Percentiles rank a stretch among this genome's conserved stretches.
Evolutionary conservation across 1,140 invertebrate species (phyloP).

Genomic region (Fopius arisanus): DNA sequence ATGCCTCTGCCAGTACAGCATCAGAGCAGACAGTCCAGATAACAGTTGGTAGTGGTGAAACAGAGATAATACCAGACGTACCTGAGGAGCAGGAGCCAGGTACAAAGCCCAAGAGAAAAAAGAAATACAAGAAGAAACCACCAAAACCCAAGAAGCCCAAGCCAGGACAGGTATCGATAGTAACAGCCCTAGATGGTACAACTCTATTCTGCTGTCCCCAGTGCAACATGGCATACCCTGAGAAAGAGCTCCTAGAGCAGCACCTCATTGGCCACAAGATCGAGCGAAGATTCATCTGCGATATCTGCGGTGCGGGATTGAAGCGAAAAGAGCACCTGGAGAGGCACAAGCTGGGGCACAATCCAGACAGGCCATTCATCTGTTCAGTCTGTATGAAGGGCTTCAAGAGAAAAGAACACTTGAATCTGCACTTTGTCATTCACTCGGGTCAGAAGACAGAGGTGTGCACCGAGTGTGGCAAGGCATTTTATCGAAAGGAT

Average conservation of each 20-base stretch:
- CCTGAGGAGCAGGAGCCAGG: conserved; percentile 62
- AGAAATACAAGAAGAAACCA: conserved; percentile 83
- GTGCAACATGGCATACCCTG: conserved; percentile 80
- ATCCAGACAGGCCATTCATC: conserved; percentile 79
- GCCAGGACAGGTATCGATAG: conserved; percentile 76
- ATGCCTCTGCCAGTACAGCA: conserved; percentile 52
- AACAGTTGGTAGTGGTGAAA: conserved; percentile 57
- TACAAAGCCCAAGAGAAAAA: conserved; percentile 74
- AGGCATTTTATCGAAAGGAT: conserved; percentile 85
- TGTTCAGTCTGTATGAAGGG: conserved; percentile 80
- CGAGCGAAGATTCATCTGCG: conserved; percentile 72
- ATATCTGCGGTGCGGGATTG: conserved; percentile 72
- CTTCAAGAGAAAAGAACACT: conserved; percentile 82
- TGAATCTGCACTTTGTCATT: conserved; percentile 81
- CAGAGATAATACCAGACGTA: conserved; percentile 65
- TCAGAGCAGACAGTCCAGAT: conserved; percentile 59
- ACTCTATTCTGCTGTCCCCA: conserved; percentile 80
- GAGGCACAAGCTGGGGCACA: conserved; percentile 80
- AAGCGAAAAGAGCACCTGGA: conserved; percentile 83
- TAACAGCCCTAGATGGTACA: conserved; percentile 75
- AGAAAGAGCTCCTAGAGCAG: conserved; percentile 78
- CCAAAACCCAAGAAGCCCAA: conserved; percentile 76
- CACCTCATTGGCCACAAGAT: conserved; percentile 81
- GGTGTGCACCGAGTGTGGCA: conserved; percentile 74
- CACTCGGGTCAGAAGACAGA: conserved; percentile 84